Percentiles rank a stretch among this genome's conserved stretches.
These are phyloP conservation scores for Cyrtonyx montezumae DNA, from an alignment of 2,113 vertebrate genomes.

Conservation along the genomic window DNA sequence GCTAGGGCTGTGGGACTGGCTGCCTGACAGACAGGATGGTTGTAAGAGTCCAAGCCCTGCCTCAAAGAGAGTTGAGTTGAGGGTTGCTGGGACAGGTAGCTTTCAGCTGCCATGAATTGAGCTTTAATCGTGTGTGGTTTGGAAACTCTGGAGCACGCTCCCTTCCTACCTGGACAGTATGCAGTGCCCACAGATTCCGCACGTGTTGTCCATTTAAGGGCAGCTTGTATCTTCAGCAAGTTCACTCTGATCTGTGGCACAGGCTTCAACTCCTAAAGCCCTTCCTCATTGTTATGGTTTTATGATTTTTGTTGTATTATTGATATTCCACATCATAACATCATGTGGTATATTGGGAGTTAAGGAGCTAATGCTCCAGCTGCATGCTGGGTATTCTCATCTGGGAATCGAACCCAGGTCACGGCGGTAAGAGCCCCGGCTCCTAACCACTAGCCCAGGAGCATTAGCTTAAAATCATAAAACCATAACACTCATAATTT, in stretches of 20 bases:
- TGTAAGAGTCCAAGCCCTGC: neutral
- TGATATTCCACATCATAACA: too few relatives aligned
- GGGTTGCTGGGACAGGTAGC: neutral
- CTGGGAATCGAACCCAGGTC: too few relatives aligned
- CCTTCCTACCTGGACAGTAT: neutral
- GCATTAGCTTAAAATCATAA: too few relatives aligned
- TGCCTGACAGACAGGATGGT: neutral
- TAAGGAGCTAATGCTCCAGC: too few relatives aligned
- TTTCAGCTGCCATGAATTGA: neutral
- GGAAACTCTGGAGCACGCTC: neutral
- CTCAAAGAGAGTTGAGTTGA: neutral
- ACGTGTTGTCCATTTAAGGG: neutral
- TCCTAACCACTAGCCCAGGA: too few relatives aligned
- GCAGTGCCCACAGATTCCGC: neutral
- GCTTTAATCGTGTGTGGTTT: neutral
- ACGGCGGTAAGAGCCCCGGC: too few relatives aligned
- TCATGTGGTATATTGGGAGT: too few relatives aligned
- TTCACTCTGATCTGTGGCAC: neutral
- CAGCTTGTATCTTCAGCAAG: neutral
- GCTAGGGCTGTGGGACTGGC: neutral
- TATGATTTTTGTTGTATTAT: too few relatives aligned
- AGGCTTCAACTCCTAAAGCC: neutral
- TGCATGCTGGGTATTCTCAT: too few relatives aligned
- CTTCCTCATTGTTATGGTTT: too few relatives aligned
- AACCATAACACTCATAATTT: too few relatives aligned